phyloP scores from a whole-genome alignment of 2,797 vertebrate species.

The Acanthurus lineatus region DNA sequence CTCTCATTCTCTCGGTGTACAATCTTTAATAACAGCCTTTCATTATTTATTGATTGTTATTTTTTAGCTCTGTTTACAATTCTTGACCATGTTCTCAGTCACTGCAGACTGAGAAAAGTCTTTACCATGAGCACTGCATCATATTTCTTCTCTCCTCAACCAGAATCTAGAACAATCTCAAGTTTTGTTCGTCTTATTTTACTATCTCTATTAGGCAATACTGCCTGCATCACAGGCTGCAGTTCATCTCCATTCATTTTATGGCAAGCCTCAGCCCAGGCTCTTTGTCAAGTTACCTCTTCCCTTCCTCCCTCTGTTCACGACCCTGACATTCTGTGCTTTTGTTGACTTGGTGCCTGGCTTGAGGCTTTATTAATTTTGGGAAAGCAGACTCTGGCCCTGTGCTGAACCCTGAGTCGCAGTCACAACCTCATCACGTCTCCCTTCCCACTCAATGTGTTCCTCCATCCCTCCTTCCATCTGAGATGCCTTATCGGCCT shows the following conservation, averaged over 20 bases:
- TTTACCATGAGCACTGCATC: not conserved
- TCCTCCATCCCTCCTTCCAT: too few species aligned
- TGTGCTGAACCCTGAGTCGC: not conserved
- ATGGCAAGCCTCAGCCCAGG: too few species aligned
- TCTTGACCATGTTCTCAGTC: not conserved
- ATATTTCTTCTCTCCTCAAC: not conserved
- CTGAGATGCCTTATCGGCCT: too few species aligned
- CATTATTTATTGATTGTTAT: not conserved
- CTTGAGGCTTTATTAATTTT: conserved; percentile 19
- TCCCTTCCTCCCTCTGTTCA: not conserved
- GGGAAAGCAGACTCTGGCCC: not conserved
- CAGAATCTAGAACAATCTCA: not conserved
- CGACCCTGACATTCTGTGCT: not conserved
- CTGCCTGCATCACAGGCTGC: not conserved
- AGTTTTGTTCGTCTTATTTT: not conserved
- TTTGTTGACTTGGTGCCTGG: not conserved
- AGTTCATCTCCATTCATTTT: not conserved
- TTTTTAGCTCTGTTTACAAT: not conserved
- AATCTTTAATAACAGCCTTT: conserved; percentile 4
- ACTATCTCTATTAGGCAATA: not conserved
- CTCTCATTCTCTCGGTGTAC: not conserved
- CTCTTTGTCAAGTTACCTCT: not conserved
- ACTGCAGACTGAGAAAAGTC: conserved; percentile 14
- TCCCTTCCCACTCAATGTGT: too few species aligned
- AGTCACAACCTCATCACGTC: not conserved